Conservation (phyloP, 2,888 invertebrate species). For the Trissolcus japonicus region DNA sequence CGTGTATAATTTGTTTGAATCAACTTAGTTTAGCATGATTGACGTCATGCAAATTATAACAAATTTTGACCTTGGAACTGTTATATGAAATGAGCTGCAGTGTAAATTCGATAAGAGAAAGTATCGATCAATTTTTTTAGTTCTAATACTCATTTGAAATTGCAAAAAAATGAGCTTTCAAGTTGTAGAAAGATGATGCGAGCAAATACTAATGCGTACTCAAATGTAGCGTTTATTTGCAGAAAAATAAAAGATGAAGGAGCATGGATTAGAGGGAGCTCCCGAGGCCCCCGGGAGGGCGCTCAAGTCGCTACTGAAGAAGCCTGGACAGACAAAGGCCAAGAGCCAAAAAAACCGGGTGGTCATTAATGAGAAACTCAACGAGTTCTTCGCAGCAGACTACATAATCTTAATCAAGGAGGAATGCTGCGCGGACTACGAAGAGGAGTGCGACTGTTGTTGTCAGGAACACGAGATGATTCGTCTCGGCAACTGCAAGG, state of each 20-base stretch:
- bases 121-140: too few species aligned
- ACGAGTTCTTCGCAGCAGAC: conserved; percentile 94
- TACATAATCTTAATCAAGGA: conserved; percentile 93
- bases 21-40: too few species aligned
- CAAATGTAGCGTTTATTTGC: not conserved
- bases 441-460: conserved; percentile 82
- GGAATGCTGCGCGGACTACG: conserved; percentile 90
- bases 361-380: conserved; percentile 91
- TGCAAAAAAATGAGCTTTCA: too few species aligned
- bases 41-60: too few species aligned
- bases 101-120: too few species aligned
- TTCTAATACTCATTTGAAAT: too few species aligned
- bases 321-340: conserved; percentile 82
- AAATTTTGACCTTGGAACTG: too few species aligned
- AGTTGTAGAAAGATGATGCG: too few species aligned
- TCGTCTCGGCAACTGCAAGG: conserved; percentile 80
- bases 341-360: conserved; percentile 86
- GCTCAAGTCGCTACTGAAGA: conserved; percentile 86
- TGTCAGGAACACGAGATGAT: conserved; percentile 85
- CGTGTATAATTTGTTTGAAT: too few species aligned
- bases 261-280: conserved; percentile 64
- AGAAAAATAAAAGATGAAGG: conserved; percentile 65
- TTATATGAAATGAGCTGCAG: too few species aligned
- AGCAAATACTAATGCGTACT: not conserved
- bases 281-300: conserved; percentile 68